Percentiles rank a stretch among this genome's conserved stretches.
Conservation (phyloP, 2,113 vertebrate genomes). For the Apeltes quadracus region DNA sequence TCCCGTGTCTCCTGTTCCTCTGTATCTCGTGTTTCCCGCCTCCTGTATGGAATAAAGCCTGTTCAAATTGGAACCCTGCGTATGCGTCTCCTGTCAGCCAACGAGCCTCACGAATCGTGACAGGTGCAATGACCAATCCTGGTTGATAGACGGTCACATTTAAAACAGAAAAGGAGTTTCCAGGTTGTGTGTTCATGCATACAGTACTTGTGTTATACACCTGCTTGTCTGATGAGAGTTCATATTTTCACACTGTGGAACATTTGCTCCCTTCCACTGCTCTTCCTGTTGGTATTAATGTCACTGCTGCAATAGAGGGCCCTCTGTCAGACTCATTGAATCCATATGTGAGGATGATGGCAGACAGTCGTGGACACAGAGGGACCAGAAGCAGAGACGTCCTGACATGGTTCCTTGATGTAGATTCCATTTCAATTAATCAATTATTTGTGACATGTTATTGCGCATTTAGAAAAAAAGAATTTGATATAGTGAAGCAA, state of each 20-base stretch:
- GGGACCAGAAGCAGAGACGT: not conserved
- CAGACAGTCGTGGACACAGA: constrained; percentile 1
- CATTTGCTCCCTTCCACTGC: not conserved
- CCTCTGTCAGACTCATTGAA: not conserved
- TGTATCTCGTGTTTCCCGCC: no score
- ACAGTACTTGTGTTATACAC: not conserved
- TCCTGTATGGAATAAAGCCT: no score
- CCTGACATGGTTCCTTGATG: not conserved
- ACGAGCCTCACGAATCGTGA: no score
- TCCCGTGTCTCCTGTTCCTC: no score
- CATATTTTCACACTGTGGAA: constrained; percentile 4
- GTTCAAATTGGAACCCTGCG: no score
- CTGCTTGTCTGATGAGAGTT: not conserved
- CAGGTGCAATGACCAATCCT: not conserved
- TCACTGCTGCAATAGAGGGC: not conserved
- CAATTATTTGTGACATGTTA: not conserved
- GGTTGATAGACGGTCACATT: not conserved
- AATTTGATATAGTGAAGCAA: no score
- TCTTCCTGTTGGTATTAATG: constrained; percentile 20
- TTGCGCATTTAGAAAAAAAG: not conserved
- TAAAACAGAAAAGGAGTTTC: not conserved
- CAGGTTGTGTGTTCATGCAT: not conserved
- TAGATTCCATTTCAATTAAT: not conserved
- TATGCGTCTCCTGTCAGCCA: no score
- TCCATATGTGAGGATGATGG: not conserved